phyloP scores from a whole-genome alignment of 2,888 invertebrate genomes.

The Hecatera dysodea region DNA sequence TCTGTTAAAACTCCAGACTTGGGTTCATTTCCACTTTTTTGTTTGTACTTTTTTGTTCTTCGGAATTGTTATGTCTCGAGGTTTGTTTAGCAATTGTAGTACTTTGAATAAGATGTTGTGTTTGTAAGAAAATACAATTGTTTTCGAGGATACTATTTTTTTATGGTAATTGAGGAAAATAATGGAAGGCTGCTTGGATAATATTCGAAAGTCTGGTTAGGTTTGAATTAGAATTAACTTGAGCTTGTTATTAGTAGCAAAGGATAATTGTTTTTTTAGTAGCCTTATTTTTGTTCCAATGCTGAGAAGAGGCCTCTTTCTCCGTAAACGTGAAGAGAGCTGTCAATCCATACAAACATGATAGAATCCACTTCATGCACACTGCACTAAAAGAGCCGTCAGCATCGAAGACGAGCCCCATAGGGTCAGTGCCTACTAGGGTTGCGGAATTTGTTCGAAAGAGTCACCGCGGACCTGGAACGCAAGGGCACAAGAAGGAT shows the following conservation, averaged over 20 bases:
- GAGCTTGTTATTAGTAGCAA: background rate
- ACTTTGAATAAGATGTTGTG: background rate
- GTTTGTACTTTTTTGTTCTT: background rate
- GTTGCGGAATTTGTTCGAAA: no score
- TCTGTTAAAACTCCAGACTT: slow-evolving; percentile 31
- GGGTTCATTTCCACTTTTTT: slow-evolving; percentile 35
- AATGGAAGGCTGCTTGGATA: background rate
- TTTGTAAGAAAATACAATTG: slow-evolving; percentile 4
- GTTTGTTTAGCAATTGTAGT: slow-evolving; percentile 19
- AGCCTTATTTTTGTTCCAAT: no score
- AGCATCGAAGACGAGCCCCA: no score
- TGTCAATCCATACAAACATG: no score
- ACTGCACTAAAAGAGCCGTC: no score
- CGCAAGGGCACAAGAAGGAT: no score
- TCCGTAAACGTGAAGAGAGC: no score
- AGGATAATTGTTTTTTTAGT: background rate
- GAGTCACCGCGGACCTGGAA: no score
- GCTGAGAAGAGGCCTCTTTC: no score
- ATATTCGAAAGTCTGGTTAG: background rate
- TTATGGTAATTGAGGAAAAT: background rate
- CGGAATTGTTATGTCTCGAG: slow-evolving; percentile 9
- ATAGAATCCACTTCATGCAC: no score
- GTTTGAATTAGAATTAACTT: background rate
- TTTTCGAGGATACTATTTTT: slow-evolving; percentile 4
- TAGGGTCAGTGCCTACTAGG: no score